Evolutionary conservation across 1,140 invertebrate species (phyloP).

Genomic region (Papilio polyxenes): DNA sequence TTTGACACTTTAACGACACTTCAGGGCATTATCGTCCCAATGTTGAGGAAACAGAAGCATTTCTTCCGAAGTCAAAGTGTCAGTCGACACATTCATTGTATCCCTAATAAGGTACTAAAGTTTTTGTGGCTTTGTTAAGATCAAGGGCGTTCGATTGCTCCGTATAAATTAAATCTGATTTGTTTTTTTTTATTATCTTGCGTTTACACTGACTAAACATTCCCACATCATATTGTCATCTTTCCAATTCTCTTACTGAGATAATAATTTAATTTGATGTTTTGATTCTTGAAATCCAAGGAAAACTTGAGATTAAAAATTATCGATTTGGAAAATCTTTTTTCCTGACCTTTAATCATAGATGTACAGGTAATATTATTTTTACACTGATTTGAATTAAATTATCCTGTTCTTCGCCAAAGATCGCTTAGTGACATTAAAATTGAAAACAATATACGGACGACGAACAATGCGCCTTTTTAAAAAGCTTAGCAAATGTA

Average conservation of each 20-base stretch:
- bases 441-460: not conserved
- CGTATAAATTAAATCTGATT: not conserved
- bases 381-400: not conserved
- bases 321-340: too few species aligned
- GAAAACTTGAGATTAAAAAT: not conserved
- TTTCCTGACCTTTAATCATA: too few species aligned
- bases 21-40: not conserved
- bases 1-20: not conserved
- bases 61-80: slow-evolving; percentile 1
- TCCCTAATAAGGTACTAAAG: slow-evolving; percentile 9
- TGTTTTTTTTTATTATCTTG: not conserved
- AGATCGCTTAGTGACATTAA: not conserved
- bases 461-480: not conserved
- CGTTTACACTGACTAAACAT: not conserved
- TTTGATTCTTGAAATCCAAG: not conserved
- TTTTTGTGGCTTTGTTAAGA: slow-evolving; percentile 6
- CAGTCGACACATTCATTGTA: not conserved
- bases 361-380: not conserved
- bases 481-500: not conserved
- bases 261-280: not conserved
- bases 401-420: not conserved
- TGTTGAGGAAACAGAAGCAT: slow-evolving; percentile 2
- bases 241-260: not conserved
- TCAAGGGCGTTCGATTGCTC: slow-evolving; percentile 3
- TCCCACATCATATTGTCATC: not conserved